A percentile compares a stretch with the other conserved stretches of the same genome.
phyloP scores from a whole-genome alignment of 2,797 vertebrate genomes.

The Notolepis coatsorum region DNA sequence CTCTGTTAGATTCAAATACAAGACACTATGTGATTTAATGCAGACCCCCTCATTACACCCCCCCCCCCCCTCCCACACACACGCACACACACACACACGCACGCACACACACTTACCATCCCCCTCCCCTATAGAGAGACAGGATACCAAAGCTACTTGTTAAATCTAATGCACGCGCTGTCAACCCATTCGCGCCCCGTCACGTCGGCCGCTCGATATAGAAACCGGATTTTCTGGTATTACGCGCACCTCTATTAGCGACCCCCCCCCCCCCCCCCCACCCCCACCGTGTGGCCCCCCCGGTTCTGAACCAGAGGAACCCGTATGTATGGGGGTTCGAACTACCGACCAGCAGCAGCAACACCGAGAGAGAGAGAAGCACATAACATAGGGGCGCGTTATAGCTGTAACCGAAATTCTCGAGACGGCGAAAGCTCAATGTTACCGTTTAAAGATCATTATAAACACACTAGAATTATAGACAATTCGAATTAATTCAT shows the following conservation, averaged over 20 bases:
- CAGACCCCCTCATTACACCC: constrained; percentile 21
- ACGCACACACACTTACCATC: constrained; percentile 46
- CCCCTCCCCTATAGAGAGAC: constrained; percentile 71
- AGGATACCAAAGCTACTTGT: constrained; percentile 86
- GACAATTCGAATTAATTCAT: constrained; percentile 65
- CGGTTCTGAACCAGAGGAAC: constrained; percentile 64
- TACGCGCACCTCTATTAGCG: constrained; percentile 82
- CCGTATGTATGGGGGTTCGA: not conserved
- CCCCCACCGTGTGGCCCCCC: constrained; percentile 53
- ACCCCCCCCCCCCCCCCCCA: constrained; percentile 55
- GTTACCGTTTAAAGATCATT: constrained; percentile 64
- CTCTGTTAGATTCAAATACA: constrained; percentile 30
- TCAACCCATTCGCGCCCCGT: constrained; percentile 89
- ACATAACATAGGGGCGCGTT: no score
- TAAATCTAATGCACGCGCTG: constrained; percentile 86
- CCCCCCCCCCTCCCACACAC: constrained; percentile 5
- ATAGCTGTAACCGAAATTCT: no score
- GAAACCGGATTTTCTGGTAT: constrained; percentile 89
- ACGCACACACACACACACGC: constrained; percentile 34
- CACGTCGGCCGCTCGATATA: constrained; percentile 87
- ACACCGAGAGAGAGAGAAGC: no score
- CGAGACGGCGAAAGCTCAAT: constrained; percentile 51
- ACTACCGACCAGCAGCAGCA: constrained; percentile 1
- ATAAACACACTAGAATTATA: constrained; percentile 58
- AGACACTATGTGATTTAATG: constrained; percentile 39